These are phyloP conservation scores for Drusus annulatus DNA, from an alignment of 1,140 invertebrate genomes.

Conservation along the genomic window DNA sequence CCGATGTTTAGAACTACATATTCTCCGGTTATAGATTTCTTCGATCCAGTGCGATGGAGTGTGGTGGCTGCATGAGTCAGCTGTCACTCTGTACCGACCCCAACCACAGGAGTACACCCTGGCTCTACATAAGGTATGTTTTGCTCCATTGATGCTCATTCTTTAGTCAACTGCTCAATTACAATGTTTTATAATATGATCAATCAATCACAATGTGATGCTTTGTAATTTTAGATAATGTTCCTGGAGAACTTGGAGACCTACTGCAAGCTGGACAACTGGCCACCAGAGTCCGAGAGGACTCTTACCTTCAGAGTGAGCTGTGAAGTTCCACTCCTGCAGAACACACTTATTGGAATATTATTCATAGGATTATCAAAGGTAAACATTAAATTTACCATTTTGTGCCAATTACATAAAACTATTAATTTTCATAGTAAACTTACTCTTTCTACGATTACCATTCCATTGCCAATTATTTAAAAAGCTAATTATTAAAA, in stretches of 20 bases:
- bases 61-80: slow-evolving; percentile 88
- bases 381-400: slow-evolving; percentile 61
- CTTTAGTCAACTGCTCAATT: too few relatives aligned
- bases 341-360: slow-evolving; percentile 86
- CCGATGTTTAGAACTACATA: too few relatives aligned
- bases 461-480: too few relatives aligned
- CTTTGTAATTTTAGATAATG: slow-evolving; percentile 72
- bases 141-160: too few relatives aligned
- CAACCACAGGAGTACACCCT: slow-evolving; percentile 82
- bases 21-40: slow-evolving; percentile 54
- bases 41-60: slow-evolving; percentile 85
- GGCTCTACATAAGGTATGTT: slow-evolving; percentile 82
- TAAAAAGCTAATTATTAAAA: too few relatives aligned
- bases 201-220: too few relatives aligned
- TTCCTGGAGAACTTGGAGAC: slow-evolving; percentile 88
- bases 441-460: not conserved
- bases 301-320: slow-evolving; percentile 84
- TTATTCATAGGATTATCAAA: slow-evolving; percentile 88
- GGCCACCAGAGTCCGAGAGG: slow-evolving; percentile 92
- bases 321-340: slow-evolving; percentile 89
- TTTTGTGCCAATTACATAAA: not conserved
- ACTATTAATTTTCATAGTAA: too few relatives aligned
- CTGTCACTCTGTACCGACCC: slow-evolving; percentile 82
- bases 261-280: slow-evolving; percentile 94
- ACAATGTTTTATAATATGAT: too few relatives aligned